Evolutionary conservation across 2,888 invertebrate genomes (phyloP).

Genomic region (Dynastes tityus): DNA sequence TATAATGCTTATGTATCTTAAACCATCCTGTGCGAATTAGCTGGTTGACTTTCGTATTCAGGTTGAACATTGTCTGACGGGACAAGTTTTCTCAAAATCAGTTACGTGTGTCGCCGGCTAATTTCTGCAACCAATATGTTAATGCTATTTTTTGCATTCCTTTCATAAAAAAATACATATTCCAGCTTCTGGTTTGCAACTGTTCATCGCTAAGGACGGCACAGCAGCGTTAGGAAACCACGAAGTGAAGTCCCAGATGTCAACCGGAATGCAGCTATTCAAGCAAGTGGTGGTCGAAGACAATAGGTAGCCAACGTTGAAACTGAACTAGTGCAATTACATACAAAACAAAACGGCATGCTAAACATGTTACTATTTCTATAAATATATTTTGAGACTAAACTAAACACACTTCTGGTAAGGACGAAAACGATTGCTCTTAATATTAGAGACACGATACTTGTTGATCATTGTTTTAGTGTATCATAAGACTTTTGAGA

Average conservation of each 20-base stretch:
- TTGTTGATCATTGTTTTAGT: slow-evolving; percentile 34
- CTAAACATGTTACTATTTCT: slow-evolving; percentile 17
- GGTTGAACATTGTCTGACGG: too few relatives aligned
- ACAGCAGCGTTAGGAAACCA: slow-evolving; percentile 90
- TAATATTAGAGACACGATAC: slow-evolving; percentile 7
- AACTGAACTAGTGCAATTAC: slow-evolving; percentile 30
- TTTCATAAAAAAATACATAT: slow-evolving; percentile 51
- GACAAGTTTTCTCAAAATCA: too few relatives aligned
- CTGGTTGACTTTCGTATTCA: too few relatives aligned
- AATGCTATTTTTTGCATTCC: too few relatives aligned
- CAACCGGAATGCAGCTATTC: slow-evolving; percentile 77
- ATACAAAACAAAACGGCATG: slow-evolving; percentile 8
- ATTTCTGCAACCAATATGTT: too few relatives aligned
- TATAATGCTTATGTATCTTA: too few relatives aligned
- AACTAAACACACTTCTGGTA: slow-evolving; percentile 13
- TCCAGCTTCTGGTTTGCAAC: slow-evolving; percentile 89
- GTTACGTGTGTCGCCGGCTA: too few relatives aligned
- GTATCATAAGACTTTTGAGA: slow-evolving; percentile 23
- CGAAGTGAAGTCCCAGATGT: slow-evolving; percentile 85
- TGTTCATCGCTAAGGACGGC: slow-evolving; percentile 92
- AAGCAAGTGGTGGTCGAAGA: slow-evolving; percentile 86
- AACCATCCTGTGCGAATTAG: too few relatives aligned
- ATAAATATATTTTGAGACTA: not conserved
- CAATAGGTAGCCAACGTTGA: slow-evolving; percentile 75
- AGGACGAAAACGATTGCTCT: not conserved